Percentiles rank a stretch among this genome's conserved stretches.
Conservation (phyloP, 2,113 vertebrate genomes). For the Anser cygnoides region DNA sequence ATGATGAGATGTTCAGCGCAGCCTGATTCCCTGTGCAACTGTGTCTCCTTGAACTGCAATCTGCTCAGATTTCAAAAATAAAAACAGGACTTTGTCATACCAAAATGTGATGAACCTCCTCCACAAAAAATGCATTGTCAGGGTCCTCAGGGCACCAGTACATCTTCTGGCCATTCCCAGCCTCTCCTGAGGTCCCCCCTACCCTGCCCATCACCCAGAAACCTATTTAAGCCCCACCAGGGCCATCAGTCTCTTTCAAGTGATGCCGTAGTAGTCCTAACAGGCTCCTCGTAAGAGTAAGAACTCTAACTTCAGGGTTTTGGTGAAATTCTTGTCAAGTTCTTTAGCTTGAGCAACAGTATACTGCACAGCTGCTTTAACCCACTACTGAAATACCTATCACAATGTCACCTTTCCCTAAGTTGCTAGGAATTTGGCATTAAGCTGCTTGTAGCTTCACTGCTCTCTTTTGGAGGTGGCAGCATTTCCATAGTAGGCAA, state of each 20-base stretch:
- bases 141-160: not conserved
- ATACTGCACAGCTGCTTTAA: not conserved
- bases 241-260: not conserved
- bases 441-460: not conserved
- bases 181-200: rapidly evolving
- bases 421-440: not conserved
- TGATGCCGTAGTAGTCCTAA: rapidly evolving
- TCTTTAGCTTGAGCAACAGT: not conserved
- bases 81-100: not conserved
- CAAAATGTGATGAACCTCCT: not conserved
- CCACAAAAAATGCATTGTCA: not conserved
- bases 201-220: not conserved
- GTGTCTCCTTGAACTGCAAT: not conserved
- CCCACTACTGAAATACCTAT: not conserved
- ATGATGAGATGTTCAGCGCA: not conserved
- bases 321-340: not conserved
- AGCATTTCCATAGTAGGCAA: not conserved
- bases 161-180: not conserved
- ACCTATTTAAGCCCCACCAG: not conserved
- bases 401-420: not conserved
- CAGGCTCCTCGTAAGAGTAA: not conserved
- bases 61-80: not conserved
- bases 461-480: not conserved
- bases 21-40: not conserved
- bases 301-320: not conserved